Evolutionary conservation across 2,797 vertebrate species (phyloP).

Genomic region (Muscicapa striata): DNA sequence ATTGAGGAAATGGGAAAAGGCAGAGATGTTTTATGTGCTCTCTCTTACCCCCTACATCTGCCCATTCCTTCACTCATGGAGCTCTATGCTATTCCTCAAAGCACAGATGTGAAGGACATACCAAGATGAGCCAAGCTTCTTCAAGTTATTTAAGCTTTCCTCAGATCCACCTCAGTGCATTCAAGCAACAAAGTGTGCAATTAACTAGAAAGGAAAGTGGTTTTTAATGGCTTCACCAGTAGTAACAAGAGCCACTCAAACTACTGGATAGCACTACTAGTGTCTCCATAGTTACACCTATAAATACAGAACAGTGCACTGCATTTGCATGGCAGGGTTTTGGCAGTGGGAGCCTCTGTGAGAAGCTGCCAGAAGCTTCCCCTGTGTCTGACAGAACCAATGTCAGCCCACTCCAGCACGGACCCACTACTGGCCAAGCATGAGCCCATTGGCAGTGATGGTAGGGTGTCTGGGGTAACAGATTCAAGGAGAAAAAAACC

Average conservation of each 20-base stretch:
- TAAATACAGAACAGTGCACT: background rate
- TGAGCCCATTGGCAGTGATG: rapidly evolving
- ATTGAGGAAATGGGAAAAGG: background rate
- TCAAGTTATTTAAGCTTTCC: background rate
- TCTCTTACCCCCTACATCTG: background rate
- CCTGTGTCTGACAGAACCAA: background rate
- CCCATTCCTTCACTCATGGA: background rate
- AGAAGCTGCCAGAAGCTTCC: background rate
- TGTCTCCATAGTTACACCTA: background rate
- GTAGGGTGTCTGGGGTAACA: background rate
- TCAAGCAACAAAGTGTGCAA: background rate
- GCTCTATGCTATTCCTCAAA: rapidly evolving
- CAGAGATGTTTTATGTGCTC: rapidly evolving
- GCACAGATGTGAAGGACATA: background rate
- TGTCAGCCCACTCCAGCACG: rapidly evolving
- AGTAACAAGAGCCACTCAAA: background rate
- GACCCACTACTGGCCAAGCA: rapidly evolving
- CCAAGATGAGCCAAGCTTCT: background rate
- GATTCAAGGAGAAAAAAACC: background rate
- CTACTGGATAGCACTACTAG: background rate
- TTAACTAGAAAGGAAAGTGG: background rate
- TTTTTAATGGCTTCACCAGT: background rate
- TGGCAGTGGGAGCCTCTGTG: background rate
- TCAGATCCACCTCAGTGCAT: background rate
- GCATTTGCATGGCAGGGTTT: background rate